Conservation (phyloP, 2,113 vertebrate genomes). For the Choloepus hoffmanni region DNA sequence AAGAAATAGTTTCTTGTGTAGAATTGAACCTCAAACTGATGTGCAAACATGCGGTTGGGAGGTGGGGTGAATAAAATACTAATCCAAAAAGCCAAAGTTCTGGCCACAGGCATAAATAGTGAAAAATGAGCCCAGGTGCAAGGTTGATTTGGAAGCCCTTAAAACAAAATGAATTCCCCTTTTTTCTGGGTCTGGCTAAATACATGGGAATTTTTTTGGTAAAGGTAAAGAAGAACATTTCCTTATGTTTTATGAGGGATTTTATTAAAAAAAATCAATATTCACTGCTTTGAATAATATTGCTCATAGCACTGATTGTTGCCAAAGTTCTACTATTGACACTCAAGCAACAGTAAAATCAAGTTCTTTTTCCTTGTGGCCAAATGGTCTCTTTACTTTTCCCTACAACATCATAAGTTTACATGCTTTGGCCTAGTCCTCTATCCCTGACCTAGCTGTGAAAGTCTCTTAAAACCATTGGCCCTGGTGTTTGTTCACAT, state of each 20-base stretch:
- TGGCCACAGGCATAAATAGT: background rate
- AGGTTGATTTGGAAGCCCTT: slow-evolving; percentile 46
- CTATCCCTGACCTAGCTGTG: background rate
- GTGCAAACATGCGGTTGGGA: background rate
- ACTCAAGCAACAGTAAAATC: background rate
- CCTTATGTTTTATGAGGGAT: slow-evolving; percentile 37
- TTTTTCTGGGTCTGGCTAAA: slow-evolving; percentile 2
- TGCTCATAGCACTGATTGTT: background rate
- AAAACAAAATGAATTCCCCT: background rate
- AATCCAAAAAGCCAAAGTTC: background rate
- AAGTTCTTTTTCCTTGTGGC: background rate
- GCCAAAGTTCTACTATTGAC: background rate
- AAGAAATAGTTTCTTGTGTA: background rate
- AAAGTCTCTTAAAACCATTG: background rate
- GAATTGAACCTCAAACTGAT: slow-evolving; percentile 9
- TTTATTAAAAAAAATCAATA: slow-evolving; percentile 30
- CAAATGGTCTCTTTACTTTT: slow-evolving; percentile 19
- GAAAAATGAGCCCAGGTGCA: background rate
- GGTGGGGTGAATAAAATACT: background rate
- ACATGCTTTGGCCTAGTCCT: background rate
- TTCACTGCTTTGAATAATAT: slow-evolving; percentile 28
- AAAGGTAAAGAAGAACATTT: slow-evolving; percentile 11
- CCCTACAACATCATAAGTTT: background rate
- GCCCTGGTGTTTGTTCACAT: background rate
- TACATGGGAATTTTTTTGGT: slow-evolving; percentile 39